Conservation (phyloP, 2,888 invertebrate species). For the Flexamia atlantica region DNA sequence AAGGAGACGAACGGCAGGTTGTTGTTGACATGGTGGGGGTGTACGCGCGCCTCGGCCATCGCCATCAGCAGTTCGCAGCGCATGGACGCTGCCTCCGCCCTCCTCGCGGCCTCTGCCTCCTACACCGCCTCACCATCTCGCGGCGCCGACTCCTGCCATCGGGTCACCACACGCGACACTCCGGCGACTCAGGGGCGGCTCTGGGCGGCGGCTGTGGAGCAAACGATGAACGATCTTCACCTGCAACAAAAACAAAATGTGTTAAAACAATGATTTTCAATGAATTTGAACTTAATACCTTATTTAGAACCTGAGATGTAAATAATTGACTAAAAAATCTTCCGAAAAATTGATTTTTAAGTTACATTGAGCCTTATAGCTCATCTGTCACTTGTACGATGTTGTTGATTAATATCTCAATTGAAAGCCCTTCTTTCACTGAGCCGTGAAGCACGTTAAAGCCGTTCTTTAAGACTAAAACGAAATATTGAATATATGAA, state of each 20-base stretch:
- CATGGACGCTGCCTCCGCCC: conserved; percentile 73
- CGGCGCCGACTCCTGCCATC: conserved; percentile 3
- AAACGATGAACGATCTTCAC: conserved; percentile 5
- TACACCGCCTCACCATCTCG: conserved; percentile 33
- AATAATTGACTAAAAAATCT: too few relatives aligned
- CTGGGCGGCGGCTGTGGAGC: background rate
- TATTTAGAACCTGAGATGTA: too few relatives aligned
- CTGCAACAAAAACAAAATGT: conserved; percentile 13
- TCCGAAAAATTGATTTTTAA: too few relatives aligned
- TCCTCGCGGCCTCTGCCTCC: conserved; percentile 5
- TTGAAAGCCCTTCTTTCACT: too few relatives aligned
- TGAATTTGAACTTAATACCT: too few relatives aligned
- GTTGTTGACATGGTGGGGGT: conserved; percentile 73
- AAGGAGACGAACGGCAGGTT: conserved; percentile 79
- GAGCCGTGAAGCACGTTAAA: too few relatives aligned
- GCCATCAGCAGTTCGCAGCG: conserved; percentile 82
- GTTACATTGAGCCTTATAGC: too few relatives aligned
- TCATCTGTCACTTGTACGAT: too few relatives aligned
- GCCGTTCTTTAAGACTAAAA: too few relatives aligned
- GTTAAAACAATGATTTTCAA: too few relatives aligned
- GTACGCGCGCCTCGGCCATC: conserved; percentile 79
- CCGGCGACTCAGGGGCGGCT: background rate
- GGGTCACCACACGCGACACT: conserved; percentile 41
- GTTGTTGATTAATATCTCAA: too few relatives aligned
- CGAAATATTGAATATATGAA: too few relatives aligned